These are phyloP conservation scores for Bufo gargarizans DNA, from an alignment of 2,113 vertebrate genomes.

Conservation along the genomic window DNA sequence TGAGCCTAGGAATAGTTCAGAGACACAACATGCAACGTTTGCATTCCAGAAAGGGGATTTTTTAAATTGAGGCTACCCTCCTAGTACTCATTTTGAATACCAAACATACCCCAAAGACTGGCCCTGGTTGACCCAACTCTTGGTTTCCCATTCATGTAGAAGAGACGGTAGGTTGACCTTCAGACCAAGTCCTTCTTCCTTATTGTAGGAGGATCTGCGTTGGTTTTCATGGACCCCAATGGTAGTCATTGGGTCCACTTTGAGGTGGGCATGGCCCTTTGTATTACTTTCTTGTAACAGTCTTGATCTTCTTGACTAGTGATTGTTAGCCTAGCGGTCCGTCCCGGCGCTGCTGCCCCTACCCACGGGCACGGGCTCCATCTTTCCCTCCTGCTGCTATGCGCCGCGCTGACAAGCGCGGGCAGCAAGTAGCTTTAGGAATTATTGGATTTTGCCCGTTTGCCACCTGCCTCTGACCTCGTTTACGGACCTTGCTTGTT, in stretches of 20 bases:
- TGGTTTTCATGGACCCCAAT: too few relatives aligned
- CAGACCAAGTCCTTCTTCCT: not conserved
- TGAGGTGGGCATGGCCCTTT: not conserved
- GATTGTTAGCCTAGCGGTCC: too few relatives aligned
- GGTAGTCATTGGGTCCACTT: not conserved
- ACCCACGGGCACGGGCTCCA: too few relatives aligned
- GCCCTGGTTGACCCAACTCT: not conserved
- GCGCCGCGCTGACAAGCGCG: too few relatives aligned
- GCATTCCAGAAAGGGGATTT: not conserved
- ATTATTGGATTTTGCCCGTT: too few relatives aligned
- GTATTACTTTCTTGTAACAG: too few relatives aligned
- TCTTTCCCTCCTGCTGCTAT: too few relatives aligned
- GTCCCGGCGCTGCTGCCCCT: too few relatives aligned
- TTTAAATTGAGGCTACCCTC: not conserved
- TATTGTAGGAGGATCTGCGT: not conserved
- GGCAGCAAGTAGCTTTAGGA: too few relatives aligned
- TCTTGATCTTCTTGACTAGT: too few relatives aligned
- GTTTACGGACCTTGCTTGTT: too few relatives aligned
- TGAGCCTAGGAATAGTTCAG: not conserved
- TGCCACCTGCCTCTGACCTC: too few relatives aligned
- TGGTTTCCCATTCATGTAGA: not conserved
- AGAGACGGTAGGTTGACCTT: not conserved
- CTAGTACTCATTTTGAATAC: not conserved
- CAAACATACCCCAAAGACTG: not conserved
- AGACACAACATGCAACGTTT: not conserved